Evolutionary conservation across 1,140 invertebrate species (phyloP).

Genomic region (Bombus difficillimus): DNA sequence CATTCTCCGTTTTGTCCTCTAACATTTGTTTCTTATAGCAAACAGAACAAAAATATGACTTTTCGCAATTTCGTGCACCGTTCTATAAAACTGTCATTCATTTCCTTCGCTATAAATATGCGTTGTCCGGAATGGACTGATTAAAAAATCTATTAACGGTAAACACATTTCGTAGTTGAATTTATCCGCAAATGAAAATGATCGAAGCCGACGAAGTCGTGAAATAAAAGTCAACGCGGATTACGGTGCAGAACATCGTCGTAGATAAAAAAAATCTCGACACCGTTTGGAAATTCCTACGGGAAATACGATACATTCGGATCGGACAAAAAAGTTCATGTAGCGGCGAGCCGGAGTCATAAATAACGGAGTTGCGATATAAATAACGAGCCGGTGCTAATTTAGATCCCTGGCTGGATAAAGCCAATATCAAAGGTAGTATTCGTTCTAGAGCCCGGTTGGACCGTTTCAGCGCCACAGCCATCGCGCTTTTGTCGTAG

Average conservation of each 20-base stretch:
- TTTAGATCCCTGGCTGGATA: constrained; percentile 66
- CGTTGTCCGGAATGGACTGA: not conserved
- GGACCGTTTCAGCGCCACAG: constrained; percentile 18
- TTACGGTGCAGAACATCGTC: constrained; percentile 45
- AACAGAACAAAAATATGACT: too few species aligned
- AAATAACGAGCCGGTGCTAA: constrained; percentile 65
- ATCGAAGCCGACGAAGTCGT: constrained; percentile 57
- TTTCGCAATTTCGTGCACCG: too few species aligned
- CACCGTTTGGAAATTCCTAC: constrained; percentile 50
- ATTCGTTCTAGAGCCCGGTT: constrained; percentile 28
- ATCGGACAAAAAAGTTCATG: constrained; percentile 19
- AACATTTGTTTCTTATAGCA: not conserved
- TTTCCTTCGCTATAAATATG: not conserved
- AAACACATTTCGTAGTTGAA: constrained; percentile 51
- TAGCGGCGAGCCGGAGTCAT: constrained; percentile 35
- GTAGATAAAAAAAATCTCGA: constrained; percentile 61
- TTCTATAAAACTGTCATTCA: too few species aligned
- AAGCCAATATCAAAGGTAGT: constrained; percentile 39
- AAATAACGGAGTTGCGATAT: constrained; percentile 56
- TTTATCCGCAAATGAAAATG: constrained; percentile 46
- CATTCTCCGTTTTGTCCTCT: too few species aligned
- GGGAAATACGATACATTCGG: constrained; percentile 34
- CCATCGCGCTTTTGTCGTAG: constrained; percentile 5
- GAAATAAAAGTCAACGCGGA: constrained; percentile 46
- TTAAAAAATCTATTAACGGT: constrained; percentile 1